These are phyloP conservation scores for Xestoiulus laeticollis DNA, from an alignment of 2,888 invertebrate species.

Conservation along the genomic window DNA sequence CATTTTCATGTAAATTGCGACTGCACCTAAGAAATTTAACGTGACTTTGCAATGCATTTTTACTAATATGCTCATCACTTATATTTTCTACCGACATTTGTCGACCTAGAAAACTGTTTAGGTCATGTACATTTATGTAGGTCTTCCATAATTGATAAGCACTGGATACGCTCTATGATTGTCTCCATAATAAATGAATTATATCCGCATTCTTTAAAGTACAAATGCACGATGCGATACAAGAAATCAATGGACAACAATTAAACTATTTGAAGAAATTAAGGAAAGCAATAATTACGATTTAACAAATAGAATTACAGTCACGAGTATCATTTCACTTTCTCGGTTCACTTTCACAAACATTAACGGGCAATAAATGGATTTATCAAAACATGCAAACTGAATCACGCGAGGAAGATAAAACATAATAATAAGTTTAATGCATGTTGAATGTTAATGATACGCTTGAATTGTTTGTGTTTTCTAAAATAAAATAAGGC, in stretches of 20 bases:
- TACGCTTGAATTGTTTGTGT: neutral
- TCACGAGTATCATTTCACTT: constrained; percentile 29
- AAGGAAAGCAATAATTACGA: neutral
- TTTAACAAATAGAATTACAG: neutral
- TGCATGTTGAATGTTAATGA: neutral
- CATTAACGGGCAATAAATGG: neutral
- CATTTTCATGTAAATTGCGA: neutral
- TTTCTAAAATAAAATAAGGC: neutral
- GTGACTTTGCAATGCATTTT: neutral
- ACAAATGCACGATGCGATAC: neutral
- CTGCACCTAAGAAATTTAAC: neutral
- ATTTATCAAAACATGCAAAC: constrained; percentile 21
- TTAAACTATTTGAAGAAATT: neutral
- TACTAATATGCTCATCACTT: neutral
- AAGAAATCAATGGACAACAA: neutral
- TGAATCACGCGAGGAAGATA: constrained; percentile 8
- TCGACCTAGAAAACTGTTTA: neutral
- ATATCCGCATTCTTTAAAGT: constrained; percentile 27
- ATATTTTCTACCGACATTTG: constrained; percentile 1
- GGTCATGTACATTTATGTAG: neutral
- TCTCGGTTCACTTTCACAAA: neutral
- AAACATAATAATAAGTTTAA: neutral
- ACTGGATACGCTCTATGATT: neutral
- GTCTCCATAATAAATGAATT: neutral
- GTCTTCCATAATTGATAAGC: neutral